Conservation (phyloP, 2,797 vertebrate genomes). For the Halcyon leucocephala region DNA sequence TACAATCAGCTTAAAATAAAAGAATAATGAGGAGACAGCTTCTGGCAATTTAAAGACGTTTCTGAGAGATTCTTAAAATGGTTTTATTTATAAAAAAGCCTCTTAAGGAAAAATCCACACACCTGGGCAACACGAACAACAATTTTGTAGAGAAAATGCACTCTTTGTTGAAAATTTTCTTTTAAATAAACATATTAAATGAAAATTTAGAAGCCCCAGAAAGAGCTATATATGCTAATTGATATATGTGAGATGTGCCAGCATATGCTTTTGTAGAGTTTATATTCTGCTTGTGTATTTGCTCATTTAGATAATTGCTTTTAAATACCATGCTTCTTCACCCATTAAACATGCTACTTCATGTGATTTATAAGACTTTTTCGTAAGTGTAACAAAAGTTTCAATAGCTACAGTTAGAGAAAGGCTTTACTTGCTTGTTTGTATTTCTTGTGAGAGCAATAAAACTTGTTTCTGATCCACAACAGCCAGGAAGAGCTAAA, state of each 20-base stretch:
- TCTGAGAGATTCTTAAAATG: neutral
- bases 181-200: neutral
- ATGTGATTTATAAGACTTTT: neutral
- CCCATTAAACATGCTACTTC: neutral
- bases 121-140: neutral
- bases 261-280: neutral
- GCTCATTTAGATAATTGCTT: neutral
- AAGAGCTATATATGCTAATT: neutral
- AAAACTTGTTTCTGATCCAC: neutral
- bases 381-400: neutral
- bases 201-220: neutral
- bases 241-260: neutral
- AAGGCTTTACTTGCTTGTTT: neutral
- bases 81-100: neutral
- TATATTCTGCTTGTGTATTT: neutral
- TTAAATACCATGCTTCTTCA: neutral
- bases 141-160: neutral
- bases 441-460: neutral
- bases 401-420: neutral
- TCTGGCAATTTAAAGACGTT: constrained; percentile 5
- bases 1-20: constrained; percentile 12
- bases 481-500: constrained; percentile 85
- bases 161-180: neutral
- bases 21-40: neutral
- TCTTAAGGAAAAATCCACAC: neutral